Evolutionary conservation across 2,113 vertebrate species (phyloP).

Genomic region (Hypocryptadius cinnamomeus): DNA sequence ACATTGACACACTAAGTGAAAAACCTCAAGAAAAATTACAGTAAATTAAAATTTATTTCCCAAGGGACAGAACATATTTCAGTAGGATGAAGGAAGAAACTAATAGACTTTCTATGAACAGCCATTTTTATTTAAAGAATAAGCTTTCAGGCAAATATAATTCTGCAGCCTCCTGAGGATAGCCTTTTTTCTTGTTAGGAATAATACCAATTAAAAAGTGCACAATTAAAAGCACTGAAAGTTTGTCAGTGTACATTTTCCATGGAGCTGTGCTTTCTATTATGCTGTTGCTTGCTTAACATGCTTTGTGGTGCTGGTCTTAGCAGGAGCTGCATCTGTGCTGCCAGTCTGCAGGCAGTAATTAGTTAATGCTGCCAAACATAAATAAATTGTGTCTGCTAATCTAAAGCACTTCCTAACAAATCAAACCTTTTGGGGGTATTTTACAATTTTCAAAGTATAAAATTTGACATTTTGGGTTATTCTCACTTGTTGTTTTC

Average conservation of each 20-base stretch:
- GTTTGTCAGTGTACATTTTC: constrained; percentile 66
- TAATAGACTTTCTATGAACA: constrained; percentile 61
- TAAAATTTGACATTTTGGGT: not conserved
- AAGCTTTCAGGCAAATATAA: constrained; percentile 67
- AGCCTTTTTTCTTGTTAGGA: constrained; percentile 36
- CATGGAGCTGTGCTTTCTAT: constrained; percentile 57
- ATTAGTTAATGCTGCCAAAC: constrained; percentile 71
- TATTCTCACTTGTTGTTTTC: not conserved
- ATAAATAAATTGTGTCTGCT: constrained; percentile 58
- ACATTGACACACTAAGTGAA: constrained; percentile 48
- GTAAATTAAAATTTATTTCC: constrained; percentile 73
- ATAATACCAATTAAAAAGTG: constrained; percentile 70
- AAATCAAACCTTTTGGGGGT: constrained; percentile 42
- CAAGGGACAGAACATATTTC: constrained; percentile 66
- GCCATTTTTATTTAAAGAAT: constrained; percentile 61
- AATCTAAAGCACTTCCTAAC: constrained; percentile 49
- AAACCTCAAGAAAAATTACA: constrained; percentile 58
- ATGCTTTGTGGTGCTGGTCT: constrained; percentile 37
- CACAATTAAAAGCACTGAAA: constrained; percentile 63
- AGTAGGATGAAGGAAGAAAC: constrained; percentile 58
- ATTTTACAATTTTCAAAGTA: not conserved
- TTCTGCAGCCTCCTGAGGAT: constrained; percentile 55
- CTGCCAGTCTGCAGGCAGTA: constrained; percentile 32
- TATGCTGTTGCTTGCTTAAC: constrained; percentile 35
- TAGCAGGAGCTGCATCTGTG: constrained; percentile 23